phyloP scores from a whole-genome alignment of 2,113 vertebrate genomes.

The Lepisosteus oculatus region DNA sequence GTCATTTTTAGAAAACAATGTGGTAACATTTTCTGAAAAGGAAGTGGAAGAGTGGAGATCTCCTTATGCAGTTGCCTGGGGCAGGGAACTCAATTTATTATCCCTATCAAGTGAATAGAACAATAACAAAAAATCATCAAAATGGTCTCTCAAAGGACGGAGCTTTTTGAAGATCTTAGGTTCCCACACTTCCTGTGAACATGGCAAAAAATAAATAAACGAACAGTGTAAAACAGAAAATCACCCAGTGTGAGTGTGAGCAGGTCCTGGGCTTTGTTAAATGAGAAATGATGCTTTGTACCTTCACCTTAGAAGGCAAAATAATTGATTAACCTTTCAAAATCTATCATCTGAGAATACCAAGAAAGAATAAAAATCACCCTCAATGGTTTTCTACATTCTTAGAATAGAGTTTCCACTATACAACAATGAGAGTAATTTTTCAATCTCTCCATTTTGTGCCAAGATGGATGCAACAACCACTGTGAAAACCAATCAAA shows the following conservation, averaged over 20 bases:
- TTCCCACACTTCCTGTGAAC: not conserved
- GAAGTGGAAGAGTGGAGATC: not conserved
- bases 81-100: constrained; percentile 4
- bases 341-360: not conserved
- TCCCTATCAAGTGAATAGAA: not conserved
- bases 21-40: not conserved
- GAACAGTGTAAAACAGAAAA: too few species aligned
- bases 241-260: too few species aligned
- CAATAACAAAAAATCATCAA: not conserved
- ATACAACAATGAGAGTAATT: not conserved
- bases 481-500: not conserved
- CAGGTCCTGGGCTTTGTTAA: not conserved
- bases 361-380: not conserved
- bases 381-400: too few species aligned
- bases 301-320: not conserved
- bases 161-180: not conserved
- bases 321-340: not conserved
- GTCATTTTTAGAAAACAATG: not conserved
- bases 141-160: not conserved
- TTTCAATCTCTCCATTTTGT: not conserved
- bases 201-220: not conserved
- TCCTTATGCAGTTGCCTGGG: not conserved
- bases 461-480: not conserved
- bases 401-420: not conserved
- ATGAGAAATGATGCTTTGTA: not conserved